A percentile compares a stretch with the other conserved stretches of the same genome.
Conservation (phyloP, 2,797 vertebrate species). For the Esox masquinongy region DNA sequence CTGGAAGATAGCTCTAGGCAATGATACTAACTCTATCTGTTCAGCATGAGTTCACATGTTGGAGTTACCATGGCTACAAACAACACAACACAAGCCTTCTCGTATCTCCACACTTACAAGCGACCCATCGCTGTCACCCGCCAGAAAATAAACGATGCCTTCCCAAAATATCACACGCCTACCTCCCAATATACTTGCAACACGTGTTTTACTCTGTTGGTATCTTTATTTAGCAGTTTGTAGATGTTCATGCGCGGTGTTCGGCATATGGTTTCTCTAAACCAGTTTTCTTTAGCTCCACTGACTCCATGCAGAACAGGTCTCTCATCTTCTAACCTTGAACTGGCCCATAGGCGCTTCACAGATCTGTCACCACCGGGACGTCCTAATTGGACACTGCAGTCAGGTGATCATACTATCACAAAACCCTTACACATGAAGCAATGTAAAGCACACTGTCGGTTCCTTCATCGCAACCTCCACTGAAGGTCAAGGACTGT, state of each 20-base stretch:
- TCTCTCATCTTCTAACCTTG: neutral
- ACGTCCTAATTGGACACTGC: neutral
- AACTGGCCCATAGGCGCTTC: neutral
- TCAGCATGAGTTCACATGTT: constrained; percentile 46
- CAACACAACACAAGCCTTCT: constrained; percentile 68
- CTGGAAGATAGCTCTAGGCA: constrained; percentile 33
- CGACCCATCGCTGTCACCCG: constrained; percentile 66
- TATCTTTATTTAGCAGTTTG: constrained; percentile 39
- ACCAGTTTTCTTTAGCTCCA: neutral
- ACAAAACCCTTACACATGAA: neutral
- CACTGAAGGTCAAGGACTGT: constrained; percentile 41
- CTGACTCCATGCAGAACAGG: neutral
- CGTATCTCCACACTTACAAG: constrained; percentile 67
- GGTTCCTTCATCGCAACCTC: constrained; percentile 11
- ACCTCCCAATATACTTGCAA: constrained; percentile 42
- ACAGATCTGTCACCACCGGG: neutral
- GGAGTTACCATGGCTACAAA: constrained; percentile 78
- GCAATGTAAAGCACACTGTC: neutral
- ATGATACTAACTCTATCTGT: constrained; percentile 44
- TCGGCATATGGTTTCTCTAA: neutral
- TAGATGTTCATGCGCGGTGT: neutral
- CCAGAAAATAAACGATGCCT: constrained; percentile 66
- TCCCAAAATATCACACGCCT: constrained; percentile 56
- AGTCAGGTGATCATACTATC: neutral
- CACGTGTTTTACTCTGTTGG: constrained; percentile 42